Percentiles rank a stretch among this genome's conserved stretches.
These are phyloP conservation scores for Hylyphantes graminicola DNA, from an alignment of 1,140 invertebrate genomes.

Conservation along the genomic window DNA sequence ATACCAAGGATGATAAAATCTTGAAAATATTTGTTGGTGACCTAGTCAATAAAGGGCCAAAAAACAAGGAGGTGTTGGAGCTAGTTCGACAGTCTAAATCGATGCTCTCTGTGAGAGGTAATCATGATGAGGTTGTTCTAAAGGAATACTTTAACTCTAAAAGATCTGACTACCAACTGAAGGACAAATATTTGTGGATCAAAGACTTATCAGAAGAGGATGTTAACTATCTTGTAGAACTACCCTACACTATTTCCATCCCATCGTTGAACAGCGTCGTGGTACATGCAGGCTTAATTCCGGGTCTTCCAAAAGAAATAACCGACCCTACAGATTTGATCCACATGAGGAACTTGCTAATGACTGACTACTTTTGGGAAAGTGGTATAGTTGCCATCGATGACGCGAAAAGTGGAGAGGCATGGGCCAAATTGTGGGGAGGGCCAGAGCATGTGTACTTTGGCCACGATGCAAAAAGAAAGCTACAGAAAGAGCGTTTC, in stretches of 20 bases:
- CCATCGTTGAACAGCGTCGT: conserved; percentile 65
- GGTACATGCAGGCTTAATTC: conserved; percentile 69
- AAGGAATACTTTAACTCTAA: conserved; percentile 57
- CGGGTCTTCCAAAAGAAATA: conserved; percentile 63
- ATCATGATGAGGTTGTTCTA: conserved; percentile 63
- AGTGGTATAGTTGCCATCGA: conserved; percentile 60
- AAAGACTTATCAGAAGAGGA: conserved; percentile 64
- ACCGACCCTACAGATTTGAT: conserved; percentile 65
- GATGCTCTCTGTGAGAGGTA: conserved; percentile 61
- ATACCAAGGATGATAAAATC: conserved; percentile 57
- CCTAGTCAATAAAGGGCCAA: conserved; percentile 68
- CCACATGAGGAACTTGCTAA: conserved; percentile 67
- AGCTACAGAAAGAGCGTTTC: conserved; percentile 64
- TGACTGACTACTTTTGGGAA: conserved; percentile 49
- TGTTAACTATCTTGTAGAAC: conserved; percentile 64
- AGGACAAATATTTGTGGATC: conserved; percentile 65
- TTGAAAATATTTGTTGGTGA: conserved; percentile 68
- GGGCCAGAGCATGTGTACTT: conserved; percentile 69
- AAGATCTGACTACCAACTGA: conserved; percentile 61
- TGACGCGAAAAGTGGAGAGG: conserved; percentile 62
- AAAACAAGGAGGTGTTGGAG: conserved; percentile 64
- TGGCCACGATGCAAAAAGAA: conserved; percentile 67
- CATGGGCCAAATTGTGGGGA: conserved; percentile 67
- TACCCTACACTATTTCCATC: conserved; percentile 68
- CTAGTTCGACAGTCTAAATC: conserved; percentile 11